Evolutionary conservation across 1,140 invertebrate species (phyloP), one percentile per base, ranked within the genome.

Genomic region (Sipha flava): DNA sequence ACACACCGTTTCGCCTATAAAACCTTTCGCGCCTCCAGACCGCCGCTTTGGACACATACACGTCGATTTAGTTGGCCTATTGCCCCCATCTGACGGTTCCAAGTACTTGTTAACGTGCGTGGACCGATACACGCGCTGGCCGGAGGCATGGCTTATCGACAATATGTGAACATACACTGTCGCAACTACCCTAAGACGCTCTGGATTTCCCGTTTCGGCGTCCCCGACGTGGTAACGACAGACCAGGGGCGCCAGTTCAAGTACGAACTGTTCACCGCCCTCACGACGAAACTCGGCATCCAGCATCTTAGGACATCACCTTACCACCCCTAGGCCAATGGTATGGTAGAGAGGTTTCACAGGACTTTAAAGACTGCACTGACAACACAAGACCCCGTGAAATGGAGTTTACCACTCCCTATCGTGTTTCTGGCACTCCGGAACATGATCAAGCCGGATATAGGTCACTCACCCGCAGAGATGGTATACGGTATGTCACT

Each of bases 181-280:
- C 6, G 84, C 82, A 9, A 12, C 79, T 31, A 81, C 82, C 5
- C 81, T 87, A 12, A 75, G 81, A 26, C 7, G 73, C 47, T 70
- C 6, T 86, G 84, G 84, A 82, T 87, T n/a, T 54, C 83, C 1
- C 81, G 84, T 12, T 88, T 85, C 80, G 86, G 87, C 0, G 52
- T 81, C 1, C 85, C 86, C 7, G 3, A 21, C 0, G 62, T 31
- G 7, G 83, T 88, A 14, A 87, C 85, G 0, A 86, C 86, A 0
- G 87, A 88, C 80, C 84, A 81, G 82, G 83, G 84, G 0, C 43
- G 82, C 1, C 86, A 87, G 81, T 87, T 87, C 64, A 84, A 86
- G 54, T 82, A 82, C 0, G 43, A 45, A 29, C 18, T 70, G 16
- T 37, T 80, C 16, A 72, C 4, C 2, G 34, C 12, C 1, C n/a